phyloP scores from a whole-genome alignment of 2,888 invertebrate species.

The Rhyacophila evoluta region DNA sequence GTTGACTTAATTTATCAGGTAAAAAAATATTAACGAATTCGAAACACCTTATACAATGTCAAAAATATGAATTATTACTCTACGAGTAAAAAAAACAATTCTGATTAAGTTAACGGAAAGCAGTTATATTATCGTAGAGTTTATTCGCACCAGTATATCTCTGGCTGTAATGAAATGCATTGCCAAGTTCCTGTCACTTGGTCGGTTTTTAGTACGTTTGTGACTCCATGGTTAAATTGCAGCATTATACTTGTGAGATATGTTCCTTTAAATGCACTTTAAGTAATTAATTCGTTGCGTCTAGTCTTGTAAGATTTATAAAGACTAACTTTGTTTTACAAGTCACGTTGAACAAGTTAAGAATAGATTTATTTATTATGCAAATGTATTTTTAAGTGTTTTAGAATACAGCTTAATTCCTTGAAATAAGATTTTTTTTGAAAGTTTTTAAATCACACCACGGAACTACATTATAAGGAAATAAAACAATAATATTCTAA shows the following conservation, averaged over 20 bases:
- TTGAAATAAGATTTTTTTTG: no score
- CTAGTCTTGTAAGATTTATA: conserved; percentile 5
- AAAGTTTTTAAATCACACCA: no score
- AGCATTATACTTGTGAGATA: neutral
- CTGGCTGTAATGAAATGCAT: conserved; percentile 14
- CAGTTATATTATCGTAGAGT: neutral
- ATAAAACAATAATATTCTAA: no score
- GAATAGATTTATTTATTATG: no score
- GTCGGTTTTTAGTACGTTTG: neutral
- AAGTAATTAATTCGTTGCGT: conserved; percentile 16
- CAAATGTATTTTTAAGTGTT: no score
- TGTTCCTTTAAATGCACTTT: neutral
- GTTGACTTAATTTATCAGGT: no score
- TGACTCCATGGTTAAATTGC: conserved; percentile 15
- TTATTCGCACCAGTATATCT: neutral
- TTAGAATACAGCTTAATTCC: no score
- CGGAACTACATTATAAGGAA: no score
- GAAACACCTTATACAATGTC: neutral
- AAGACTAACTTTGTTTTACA: neutral
- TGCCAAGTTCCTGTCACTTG: conserved; percentile 1
- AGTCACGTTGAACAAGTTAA: no score
- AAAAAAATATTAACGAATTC: no score
- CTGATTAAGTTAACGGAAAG: neutral
- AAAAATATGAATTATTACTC: neutral
- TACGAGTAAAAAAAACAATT: neutral